Evolutionary conservation across 2,797 vertebrate genomes (phyloP).

Genomic region (Chanos chanos): DNA sequence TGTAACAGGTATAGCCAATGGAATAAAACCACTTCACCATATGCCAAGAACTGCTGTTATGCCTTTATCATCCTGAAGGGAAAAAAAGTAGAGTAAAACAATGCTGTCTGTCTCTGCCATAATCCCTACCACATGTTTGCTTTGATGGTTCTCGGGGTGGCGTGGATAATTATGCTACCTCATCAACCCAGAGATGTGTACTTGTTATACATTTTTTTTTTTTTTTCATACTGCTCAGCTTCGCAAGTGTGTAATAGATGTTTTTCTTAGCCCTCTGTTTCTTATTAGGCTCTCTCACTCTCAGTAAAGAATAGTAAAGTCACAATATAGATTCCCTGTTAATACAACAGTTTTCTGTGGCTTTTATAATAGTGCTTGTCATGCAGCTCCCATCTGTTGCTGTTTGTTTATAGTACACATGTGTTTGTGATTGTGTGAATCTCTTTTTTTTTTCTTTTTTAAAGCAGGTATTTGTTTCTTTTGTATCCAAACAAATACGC

Average conservation of each 20-base stretch:
- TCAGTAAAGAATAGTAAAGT: slow-evolving; percentile 22
- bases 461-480: background rate
- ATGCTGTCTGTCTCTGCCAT: slow-evolving; percentile 71
- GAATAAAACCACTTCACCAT: slow-evolving; percentile 63
- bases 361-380: slow-evolving; percentile 44
- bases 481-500: slow-evolving; percentile 66
- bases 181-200: slow-evolving; percentile 72
- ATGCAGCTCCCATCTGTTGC: slow-evolving; percentile 40
- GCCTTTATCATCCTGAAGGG: slow-evolving; percentile 67
- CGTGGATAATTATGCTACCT: slow-evolving; percentile 73
- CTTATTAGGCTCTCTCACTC: slow-evolving; percentile 37
- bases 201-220: slow-evolving; percentile 71
- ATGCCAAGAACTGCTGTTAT: slow-evolving; percentile 67
- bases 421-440: slow-evolving; percentile 25
- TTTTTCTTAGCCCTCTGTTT: slow-evolving; percentile 40
- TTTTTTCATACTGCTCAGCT: slow-evolving; percentile 46
- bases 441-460: slow-evolving; percentile 45
- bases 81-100: slow-evolving; percentile 53
- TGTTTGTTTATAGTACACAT: slow-evolving; percentile 39
- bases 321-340: slow-evolving; percentile 51
- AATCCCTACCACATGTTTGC: slow-evolving; percentile 74
- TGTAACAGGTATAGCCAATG: slow-evolving; percentile 43
- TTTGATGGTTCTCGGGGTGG: slow-evolving; percentile 59
- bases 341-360: slow-evolving; percentile 47
- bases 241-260: slow-evolving; percentile 42